Conservation (phyloP, 2,797 vertebrate species). For the Glossophaga mutica region DNA sequence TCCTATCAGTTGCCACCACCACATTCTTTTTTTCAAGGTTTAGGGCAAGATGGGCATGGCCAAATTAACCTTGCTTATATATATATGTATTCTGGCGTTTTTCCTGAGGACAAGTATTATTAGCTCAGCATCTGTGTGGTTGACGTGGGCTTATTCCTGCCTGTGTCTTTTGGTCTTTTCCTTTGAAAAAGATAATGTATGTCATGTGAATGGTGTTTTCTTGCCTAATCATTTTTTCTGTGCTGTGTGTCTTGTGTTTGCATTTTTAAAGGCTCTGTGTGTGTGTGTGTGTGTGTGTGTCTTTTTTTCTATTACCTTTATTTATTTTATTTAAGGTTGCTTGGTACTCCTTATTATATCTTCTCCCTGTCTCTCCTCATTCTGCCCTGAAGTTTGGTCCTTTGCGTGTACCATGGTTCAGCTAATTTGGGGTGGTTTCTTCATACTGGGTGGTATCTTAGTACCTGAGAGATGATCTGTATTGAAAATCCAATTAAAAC, state of each 20-base stretch:
- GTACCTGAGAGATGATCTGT: neutral
- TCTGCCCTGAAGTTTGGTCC: neutral
- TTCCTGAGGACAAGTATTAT: neutral
- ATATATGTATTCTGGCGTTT: neutral
- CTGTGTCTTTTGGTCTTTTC: neutral
- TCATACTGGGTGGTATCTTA: conserved; percentile 7
- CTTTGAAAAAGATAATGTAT: neutral
- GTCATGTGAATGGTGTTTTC: neutral
- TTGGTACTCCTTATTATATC: neutral
- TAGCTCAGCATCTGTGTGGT: neutral
- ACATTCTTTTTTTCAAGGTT: conserved; percentile 8
- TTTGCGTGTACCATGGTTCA: neutral
- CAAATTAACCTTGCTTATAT: neutral
- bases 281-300: neutral
- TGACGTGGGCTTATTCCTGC: neutral
- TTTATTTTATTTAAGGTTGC: neutral
- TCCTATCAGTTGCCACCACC: neutral
- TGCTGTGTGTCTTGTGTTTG: neutral
- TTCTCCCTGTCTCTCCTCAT: neutral
- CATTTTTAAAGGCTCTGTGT: neutral
- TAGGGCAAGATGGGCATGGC: neutral
- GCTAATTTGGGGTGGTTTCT: neutral
- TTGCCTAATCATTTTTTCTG: neutral
- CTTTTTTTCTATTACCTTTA: neutral
- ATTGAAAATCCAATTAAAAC: neutral